phyloP scores from a whole-genome alignment of 2,797 vertebrate genomes.

The Onychomys arenicola region DNA sequence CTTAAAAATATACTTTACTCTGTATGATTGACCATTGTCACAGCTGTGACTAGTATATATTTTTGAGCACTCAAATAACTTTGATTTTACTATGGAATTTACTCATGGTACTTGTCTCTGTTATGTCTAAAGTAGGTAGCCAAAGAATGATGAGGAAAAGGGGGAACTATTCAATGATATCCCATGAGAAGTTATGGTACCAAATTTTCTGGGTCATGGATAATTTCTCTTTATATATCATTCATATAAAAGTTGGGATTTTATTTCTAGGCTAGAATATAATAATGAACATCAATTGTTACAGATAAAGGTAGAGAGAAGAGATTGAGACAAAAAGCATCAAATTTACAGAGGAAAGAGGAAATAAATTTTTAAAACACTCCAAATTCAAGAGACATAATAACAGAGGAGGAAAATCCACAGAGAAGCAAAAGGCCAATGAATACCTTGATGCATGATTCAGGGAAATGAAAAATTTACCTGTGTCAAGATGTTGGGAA shows the following conservation, averaged over 20 bases:
- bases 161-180: neutral
- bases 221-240: neutral
- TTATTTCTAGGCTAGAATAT: neutral
- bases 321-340: neutral
- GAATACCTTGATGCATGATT: neutral
- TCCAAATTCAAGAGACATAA: neutral
- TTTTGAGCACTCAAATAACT: neutral
- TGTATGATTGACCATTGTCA: neutral
- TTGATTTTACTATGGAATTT: neutral
- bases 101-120: neutral
- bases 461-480: neutral
- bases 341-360: neutral
- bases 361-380: neutral
- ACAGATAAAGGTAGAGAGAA: neutral
- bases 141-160: neutral
- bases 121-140: neutral
- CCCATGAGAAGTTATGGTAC: neutral
- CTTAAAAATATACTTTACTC: neutral
- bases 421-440: neutral
- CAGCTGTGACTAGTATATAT: neutral
- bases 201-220: neutral
- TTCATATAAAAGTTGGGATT: neutral
- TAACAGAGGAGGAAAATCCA: neutral
- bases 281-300: neutral
- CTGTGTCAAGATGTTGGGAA: neutral